These are phyloP conservation scores for Neopipo cinnamomea DNA, from an alignment of 2,113 vertebrate genomes.

Conservation along the genomic window DNA sequence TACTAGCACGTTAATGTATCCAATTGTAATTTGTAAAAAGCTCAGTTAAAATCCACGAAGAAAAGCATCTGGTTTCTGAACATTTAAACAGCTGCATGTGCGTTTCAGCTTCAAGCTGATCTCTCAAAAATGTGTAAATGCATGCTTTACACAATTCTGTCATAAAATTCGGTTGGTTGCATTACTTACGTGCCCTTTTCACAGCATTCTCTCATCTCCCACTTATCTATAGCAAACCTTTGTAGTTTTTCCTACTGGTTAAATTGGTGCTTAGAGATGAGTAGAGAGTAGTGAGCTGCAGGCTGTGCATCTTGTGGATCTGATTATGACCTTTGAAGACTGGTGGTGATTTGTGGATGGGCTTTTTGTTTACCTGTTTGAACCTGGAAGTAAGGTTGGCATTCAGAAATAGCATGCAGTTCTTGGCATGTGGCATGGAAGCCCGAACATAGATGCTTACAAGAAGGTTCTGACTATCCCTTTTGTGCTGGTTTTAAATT, in stretches of 20 bases:
- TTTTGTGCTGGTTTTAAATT: neutral
- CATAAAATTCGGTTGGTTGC: neutral
- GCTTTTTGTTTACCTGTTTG: neutral
- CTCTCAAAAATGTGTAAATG: conserved; percentile 25
- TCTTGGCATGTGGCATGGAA: neutral
- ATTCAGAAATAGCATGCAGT: neutral
- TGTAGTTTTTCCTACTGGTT: conserved; percentile 36
- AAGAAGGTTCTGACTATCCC: neutral
- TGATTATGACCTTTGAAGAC: neutral
- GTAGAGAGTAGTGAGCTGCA: neutral
- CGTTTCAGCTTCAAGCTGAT: conserved; percentile 25
- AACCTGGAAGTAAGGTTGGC: neutral
- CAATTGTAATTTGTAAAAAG: neutral
- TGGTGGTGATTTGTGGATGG: neutral
- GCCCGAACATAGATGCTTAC: neutral
- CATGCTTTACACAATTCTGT: conserved; percentile 30
- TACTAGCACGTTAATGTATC: neutral
- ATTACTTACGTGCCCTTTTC: conserved; percentile 2
- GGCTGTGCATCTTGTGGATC: neutral
- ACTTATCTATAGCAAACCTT: conserved; percentile 37
- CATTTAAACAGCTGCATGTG: neutral
- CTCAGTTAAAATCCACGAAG: neutral
- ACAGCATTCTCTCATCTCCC: conserved; percentile 41
- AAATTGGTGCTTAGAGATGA: conserved; percentile 18
- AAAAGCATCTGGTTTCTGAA: conserved; percentile 12